Base-by-base conservation (phyloP, 2,797 vertebrate species). In the Falco rusticolus region DNA sequence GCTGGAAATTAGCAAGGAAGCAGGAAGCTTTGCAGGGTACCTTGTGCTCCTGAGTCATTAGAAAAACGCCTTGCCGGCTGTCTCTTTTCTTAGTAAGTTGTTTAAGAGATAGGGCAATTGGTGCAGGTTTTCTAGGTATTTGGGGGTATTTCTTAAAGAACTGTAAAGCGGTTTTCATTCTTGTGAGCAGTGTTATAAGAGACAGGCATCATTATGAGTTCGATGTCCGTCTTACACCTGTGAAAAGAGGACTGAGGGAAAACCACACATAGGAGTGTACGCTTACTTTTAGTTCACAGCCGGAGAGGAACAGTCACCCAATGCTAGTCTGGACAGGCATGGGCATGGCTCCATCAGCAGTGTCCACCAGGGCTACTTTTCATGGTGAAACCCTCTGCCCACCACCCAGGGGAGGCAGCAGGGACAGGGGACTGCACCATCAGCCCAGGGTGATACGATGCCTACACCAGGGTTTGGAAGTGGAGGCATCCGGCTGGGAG, bases 381-480 rank as follows among this genome's bases (percentile, higher is more conserved):
- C 14, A 31, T 2, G 3, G 10, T 25, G 39, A 63, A 56, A 25
- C 4, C 21, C 33, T 68, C 31, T 82, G 59, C 26, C 20, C 6
- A 11, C 5, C 31, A 29, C 6, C 17, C 28, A 37, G 7, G 19
- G 31, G 25, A 21, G 31, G 20, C 31, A 64, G 50, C n/a, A 17
- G 53, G 48, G 47, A 10, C 37, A 45, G 83, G 51, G 47, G 13
- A 16, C 28, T 13, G 41, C 41, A 34, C 11, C 14, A 5, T 43
- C 39, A 39, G 16, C 2, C 25, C 2, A 2, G 12, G 18, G 8
- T 13, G 39, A n/a, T 3, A 3, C 0, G 5, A 16, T 5, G 3
- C 34, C 33, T 37, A 3, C 3, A 2, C 15, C 5, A 2, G n/a
- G 7, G 1, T 65, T 91, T 83, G 43, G 59, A 17, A 72, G 7